phyloP scores from a whole-genome alignment of 2,113 vertebrate genomes.

The Emydura subglobosa region DNA sequence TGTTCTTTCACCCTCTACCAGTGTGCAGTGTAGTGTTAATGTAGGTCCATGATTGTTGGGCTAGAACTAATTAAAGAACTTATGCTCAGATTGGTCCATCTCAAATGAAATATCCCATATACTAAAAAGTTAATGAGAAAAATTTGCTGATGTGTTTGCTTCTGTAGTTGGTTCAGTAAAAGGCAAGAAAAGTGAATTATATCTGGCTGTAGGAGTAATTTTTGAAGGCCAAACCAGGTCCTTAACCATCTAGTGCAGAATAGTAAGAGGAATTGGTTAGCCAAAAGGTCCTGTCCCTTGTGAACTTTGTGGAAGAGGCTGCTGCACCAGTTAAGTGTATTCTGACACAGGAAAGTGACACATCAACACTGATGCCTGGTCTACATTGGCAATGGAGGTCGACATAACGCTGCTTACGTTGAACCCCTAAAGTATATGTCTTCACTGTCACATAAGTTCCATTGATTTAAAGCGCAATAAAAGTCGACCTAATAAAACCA shows the following conservation, averaged over 20 bases:
- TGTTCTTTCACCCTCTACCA: background rate
- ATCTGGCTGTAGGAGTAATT: background rate
- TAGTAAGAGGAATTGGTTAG: background rate
- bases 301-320: background rate
- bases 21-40: background rate
- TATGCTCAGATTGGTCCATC: background rate
- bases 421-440: no score
- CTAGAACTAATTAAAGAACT: background rate
- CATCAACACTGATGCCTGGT: background rate
- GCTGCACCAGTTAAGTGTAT: background rate
- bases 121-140: background rate
- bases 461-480: no score
- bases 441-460: no score
- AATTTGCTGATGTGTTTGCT: background rate
- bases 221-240: background rate
- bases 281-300: background rate
- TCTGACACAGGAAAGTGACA: background rate
- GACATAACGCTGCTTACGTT: no score
- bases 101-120: background rate
- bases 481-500: no score
- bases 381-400: no score
- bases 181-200: background rate
- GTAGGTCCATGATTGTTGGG: background rate
- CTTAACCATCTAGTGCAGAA: background rate
- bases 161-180: background rate